Base-by-base conservation (phyloP, 2,113 vertebrate species). In the Anguilla japonica region DNA sequence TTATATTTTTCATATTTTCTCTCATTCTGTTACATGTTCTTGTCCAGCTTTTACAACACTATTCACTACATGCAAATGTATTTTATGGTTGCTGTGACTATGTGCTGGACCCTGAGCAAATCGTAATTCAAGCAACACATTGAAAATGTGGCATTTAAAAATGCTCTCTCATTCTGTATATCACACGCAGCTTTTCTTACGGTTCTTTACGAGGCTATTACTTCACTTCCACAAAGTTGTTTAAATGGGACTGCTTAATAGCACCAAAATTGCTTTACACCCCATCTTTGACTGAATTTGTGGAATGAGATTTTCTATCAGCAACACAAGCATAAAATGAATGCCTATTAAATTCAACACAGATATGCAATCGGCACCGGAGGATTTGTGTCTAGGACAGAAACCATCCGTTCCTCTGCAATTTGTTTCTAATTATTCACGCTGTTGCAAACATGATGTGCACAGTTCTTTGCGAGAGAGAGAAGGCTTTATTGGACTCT, bases 261-360 rank as follows among this genome's bases (percentile, higher is more conserved):
- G 60, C 60, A 67, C 22, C 60, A 20, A 67, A 67, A 67, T 67
- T 67, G 71, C n/a, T 75, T 75, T 34, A 75, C 6, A 75, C 22
- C 71, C 71, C 71, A 75, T 29, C n/a, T 75, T 75, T 75, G n/a
- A 75, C 71, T 75, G 71, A 75, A 75, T 75, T n/a, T 34, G 71
- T 75, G 71, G 71, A 34, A 29, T 34, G n/a, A 75, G n/a, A 9
- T 75, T 75, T 75, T 75, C 71, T 34, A 75, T 75, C n/a, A 29
- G 71, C 71, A 75, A 75, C 71, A 29, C 11, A 9, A 75, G 71
- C 71, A 75, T 75, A 75, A 75, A 75, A 75, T 75, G 71, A 75
- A 75, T 34, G 71, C 2, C 71, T 75, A 75, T 75, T 75, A 75
- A 34, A 34, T 75, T 75, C 13, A 9, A 75, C 71, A 34, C n/a